These are phyloP conservation scores for Trichosurus vulpecula DNA, from an alignment of 2,797 vertebrate genomes.

Conservation along the genomic window DNA sequence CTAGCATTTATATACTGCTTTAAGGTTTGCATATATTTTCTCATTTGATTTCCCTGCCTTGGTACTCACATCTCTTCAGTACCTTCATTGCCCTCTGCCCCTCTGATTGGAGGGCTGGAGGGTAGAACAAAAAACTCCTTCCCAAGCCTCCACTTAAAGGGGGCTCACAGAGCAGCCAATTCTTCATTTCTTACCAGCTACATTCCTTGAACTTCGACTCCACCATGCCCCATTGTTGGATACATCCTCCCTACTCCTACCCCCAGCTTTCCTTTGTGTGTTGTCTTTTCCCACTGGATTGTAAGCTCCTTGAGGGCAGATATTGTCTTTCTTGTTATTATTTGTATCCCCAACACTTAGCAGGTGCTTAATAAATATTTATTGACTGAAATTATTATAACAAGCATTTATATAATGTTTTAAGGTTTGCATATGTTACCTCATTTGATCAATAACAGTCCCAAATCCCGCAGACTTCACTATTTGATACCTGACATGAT, in stretches of 20 bases:
- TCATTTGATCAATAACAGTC: not conserved
- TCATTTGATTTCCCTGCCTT: not conserved
- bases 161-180: not conserved
- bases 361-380: not conserved
- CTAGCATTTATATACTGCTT: not conserved
- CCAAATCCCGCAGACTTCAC: not conserved
- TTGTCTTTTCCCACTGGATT: not conserved
- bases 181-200: not conserved
- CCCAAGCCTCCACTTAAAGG: not conserved
- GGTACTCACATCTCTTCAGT: not conserved
- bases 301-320: not conserved
- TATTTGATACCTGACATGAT: not conserved
- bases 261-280: not conserved
- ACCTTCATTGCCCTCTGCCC: not conserved
- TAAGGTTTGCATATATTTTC: not conserved
- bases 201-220: not conserved
- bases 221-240: not conserved
- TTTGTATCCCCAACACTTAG: not conserved
- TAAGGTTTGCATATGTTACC: not conserved
- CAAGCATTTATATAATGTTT: not conserved
- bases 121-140: not conserved
- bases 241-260: not conserved
- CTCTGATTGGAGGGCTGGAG: not conserved
- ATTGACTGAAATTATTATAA: not conserved
- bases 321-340: not conserved